Evolutionary conservation across 2,113 vertebrate species (phyloP).

Genomic region (Egretta garzetta): DNA sequence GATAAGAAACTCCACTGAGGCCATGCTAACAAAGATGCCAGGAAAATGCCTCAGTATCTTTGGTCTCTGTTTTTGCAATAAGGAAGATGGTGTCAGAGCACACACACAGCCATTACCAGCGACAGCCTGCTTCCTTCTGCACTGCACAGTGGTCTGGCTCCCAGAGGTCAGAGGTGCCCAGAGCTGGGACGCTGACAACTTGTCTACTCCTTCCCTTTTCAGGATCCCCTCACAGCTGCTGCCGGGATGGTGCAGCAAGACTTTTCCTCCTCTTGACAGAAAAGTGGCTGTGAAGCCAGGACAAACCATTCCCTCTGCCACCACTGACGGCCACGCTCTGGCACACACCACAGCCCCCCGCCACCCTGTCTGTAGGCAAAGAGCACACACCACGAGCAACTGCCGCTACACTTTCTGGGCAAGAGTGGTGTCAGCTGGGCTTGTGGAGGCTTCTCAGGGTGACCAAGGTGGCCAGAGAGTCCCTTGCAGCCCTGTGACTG

Average conservation of each 20-base stretch:
- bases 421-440: accelerated
- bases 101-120: background rate
- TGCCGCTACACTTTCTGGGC: background rate
- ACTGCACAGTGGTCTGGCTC: background rate
- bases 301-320: background rate
- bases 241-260: background rate
- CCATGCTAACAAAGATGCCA: background rate
- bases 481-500: background rate
- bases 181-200: background rate
- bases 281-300: background rate
- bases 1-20: background rate
- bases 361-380: background rate
- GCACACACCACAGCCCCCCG: accelerated
- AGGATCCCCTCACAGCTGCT: accelerated
- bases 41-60: background rate
- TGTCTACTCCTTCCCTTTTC: background rate
- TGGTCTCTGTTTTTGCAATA: background rate
- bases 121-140: background rate
- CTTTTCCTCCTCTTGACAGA: background rate
- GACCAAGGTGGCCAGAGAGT: background rate
- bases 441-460: background rate
- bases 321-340: too few species aligned
- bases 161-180: background rate
- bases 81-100: background rate
- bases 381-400: background rate